Evolutionary conservation across 2,888 invertebrate species (phyloP), one percentile per base, ranked within the genome.

Genomic region (Hydrotaea diabolus): DNA sequence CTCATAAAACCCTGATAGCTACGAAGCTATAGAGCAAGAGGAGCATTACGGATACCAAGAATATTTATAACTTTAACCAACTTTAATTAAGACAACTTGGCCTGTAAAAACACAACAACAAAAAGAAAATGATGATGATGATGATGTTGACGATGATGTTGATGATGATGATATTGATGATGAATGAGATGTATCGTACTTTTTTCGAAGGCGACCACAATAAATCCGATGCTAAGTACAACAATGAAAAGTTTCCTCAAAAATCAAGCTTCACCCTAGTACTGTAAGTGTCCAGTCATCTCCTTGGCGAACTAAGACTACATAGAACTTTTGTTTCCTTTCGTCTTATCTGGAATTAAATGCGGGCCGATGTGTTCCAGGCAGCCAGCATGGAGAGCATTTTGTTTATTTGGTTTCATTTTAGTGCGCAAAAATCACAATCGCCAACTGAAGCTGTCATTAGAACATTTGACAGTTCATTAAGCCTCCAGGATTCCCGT

Each of bases 381-480:
- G n/a, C n/a, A 49, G n/a, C n/a, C 1, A 49, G 49, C 11, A n/a
- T 15, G 49, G 49, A 8, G 62, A 36, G 64, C 19, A 36, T 19
- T 15, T n/a, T 19, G 64, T 72, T 76, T 80, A 36, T 21, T 71
- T 39, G 57, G 13, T 74, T 66, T 82, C 57, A 53, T 62, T n/a
- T n/a, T n/a, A n/a, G n/a, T n/a, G n/a, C n/a, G n/a, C n/a, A n/a
- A 46, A 73, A 66, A 66, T 66, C 43, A 66, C 66, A 66, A 66
- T 39, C 39, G 21, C 23, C 5, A 75, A 59, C 79, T 77, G 73
- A 77, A 80, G 46, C 79, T 77, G 83, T 77, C 83, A 83, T 73
- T 83, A 79, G 59, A 76, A 23, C 43, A 64, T 79, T 79, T 82
- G 78, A 82, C 82, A 82, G 82, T 75, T 82, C 78, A 76, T 82